Evolutionary conservation across 2,888 invertebrate genomes (phyloP).

Genomic region (Holacanthella duospinosa): DNA sequence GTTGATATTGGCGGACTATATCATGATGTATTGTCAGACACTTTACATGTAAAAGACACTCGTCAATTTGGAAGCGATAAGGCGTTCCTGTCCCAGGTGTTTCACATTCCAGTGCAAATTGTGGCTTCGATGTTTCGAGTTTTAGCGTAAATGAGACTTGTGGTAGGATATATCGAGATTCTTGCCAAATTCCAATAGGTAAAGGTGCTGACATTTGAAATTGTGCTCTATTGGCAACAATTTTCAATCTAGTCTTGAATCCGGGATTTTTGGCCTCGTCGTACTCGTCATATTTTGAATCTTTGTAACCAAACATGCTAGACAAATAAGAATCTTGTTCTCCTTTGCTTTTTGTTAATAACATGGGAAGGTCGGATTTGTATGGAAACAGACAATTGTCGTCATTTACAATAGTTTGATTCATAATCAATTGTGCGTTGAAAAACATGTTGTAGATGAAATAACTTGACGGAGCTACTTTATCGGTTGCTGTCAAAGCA

Average conservation of each 20-base stretch:
- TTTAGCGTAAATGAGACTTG: neutral
- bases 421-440: neutral
- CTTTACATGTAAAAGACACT: neutral
- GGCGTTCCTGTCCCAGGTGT: too few species aligned
- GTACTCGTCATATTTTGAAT: neutral
- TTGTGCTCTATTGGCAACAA: too few species aligned
- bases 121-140: too few species aligned
- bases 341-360: neutral
- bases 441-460: neutral
- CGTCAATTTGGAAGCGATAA: neutral
- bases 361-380: neutral
- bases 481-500: too few species aligned
- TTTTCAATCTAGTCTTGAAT: too few species aligned
- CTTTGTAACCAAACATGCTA: neutral
- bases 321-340: neutral
- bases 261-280: too few species aligned
- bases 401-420: neutral
- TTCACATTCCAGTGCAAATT: too few species aligned
- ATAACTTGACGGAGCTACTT: too few species aligned
- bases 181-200: neutral
- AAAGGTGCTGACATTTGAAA: too few species aligned
- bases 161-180: too few species aligned
- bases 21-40: neutral
- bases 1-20: neutral
- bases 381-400: neutral